Evolutionary conservation across 2,113 vertebrate species (phyloP).

Genomic region (Pelodiscus sinensis): DNA sequence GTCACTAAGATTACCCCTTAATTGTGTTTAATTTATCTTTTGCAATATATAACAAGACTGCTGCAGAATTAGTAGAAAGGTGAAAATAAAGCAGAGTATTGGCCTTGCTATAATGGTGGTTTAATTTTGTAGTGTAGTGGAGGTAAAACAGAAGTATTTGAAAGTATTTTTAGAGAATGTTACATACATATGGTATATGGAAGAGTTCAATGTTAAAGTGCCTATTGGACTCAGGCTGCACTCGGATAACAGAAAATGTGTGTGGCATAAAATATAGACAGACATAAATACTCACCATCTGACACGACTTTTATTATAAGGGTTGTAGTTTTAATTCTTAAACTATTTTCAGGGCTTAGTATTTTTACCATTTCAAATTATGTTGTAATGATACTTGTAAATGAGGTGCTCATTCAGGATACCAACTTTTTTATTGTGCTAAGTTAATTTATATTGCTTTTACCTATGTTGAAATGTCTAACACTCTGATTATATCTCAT

Average conservation of each 20-base stretch:
- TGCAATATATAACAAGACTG: neutral
- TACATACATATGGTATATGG: neutral
- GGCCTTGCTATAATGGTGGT: neutral
- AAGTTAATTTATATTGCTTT: neutral
- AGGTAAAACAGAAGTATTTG: neutral
- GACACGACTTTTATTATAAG: neutral
- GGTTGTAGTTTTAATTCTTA: neutral
- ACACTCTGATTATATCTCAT: neutral
- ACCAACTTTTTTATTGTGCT: neutral
- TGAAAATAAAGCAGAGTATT: neutral
- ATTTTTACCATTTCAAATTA: neutral
- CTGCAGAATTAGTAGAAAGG: neutral
- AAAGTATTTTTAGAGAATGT: neutral
- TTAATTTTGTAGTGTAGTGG: neutral
- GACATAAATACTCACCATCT: neutral
- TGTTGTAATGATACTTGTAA: neutral
- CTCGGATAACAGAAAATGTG: neutral
- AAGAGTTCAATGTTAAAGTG: neutral
- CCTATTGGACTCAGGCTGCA: neutral
- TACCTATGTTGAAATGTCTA: neutral
- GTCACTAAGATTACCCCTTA: neutral
- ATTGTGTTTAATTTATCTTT: rapidly evolving
- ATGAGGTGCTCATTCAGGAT: neutral
- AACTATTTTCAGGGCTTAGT: neutral
- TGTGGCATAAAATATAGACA: neutral